Evolutionary conservation across 2,888 invertebrate species (phyloP), one percentile per base, ranked within the genome.

Genomic region (Salpingus planirostris): DNA sequence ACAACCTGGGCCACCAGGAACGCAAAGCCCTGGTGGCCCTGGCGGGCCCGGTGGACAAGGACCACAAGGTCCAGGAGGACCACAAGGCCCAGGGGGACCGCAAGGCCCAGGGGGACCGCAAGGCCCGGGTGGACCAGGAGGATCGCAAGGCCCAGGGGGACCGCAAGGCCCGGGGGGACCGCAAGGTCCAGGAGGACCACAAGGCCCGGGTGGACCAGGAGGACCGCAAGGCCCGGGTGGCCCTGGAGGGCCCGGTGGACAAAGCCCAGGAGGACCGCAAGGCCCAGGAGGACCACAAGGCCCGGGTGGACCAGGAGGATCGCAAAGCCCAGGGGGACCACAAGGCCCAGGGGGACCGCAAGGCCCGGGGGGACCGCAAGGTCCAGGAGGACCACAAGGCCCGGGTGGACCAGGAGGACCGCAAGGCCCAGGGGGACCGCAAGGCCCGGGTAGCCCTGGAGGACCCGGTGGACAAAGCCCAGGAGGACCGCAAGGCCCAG

Each of bases 51-150:
- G n/a, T n/a, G n/a, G n/a, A n/a, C 35, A 35, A 13, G 36, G 31
- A 18, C 21, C 25, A 10, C 13, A 12, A n/a, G 7, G 14, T 1
- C 31, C 23, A 3, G 10, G n/a, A n/a, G n/a, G 26, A 11, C 24
- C 33, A 12, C 43, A 44, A 21, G 38, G 38, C 11, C 34, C 39
- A 15, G 7, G n/a, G n/a, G n/a, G 11, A 12, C 31, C 11, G 21
- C 36, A 31, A 6, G 27, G 24, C 24, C 39, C 42, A 13, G 36
- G 36, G n/a, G n/a, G 18, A 8, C 27, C 23, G 14, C 38, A 35
- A 15, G 36, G 34, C 10, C 33, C 36, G 45, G 29, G n/a, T n/a
- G n/a, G 49, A 46, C 37, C 22, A 21, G 3, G 40, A 38, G 3
- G 49, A 32, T 4, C 33, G 5, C 7, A 10, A 10, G 22, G 23